Percentiles rank a stretch among this genome's conserved stretches.
These are phyloP conservation scores for Hydraecia micacea DNA, from an alignment of 2,888 invertebrate genomes.

Conservation along the genomic window DNA sequence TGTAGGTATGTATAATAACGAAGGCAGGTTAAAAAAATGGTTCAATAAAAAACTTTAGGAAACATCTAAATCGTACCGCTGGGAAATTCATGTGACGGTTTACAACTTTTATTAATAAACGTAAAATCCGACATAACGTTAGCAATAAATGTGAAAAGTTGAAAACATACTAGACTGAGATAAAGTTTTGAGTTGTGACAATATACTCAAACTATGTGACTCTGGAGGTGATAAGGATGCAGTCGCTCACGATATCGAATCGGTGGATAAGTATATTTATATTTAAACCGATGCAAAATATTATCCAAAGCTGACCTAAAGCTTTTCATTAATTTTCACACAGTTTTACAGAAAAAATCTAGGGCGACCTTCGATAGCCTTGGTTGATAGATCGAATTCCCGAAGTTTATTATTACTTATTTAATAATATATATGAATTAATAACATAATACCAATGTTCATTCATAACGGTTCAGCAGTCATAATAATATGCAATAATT, in stretches of 20 bases:
- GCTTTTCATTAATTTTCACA: not conserved
- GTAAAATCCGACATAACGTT: slow-evolving; percentile 29
- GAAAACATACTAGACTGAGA: slow-evolving; percentile 13
- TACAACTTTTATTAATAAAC: slow-evolving; percentile 20
- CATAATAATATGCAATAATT: not conserved
- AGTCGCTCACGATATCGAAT: not conserved
- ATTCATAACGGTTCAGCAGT: not conserved
- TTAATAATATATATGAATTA: not conserved
- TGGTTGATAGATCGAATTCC: not conserved
- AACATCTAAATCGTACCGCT: not conserved
- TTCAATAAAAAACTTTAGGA: not conserved
- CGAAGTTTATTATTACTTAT: not conserved
- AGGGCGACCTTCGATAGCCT: not conserved
- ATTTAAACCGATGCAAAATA: not conserved
- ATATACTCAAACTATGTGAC: not conserved
- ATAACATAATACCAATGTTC: not conserved
- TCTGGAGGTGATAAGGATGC: slow-evolving; percentile 14
- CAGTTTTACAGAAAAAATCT: not conserved
- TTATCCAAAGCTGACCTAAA: not conserved
- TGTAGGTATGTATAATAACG: not conserved
- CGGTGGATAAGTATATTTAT: not conserved
- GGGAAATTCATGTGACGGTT: slow-evolving; percentile 16
- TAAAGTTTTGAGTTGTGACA: slow-evolving; percentile 11
- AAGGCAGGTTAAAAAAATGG: too few relatives aligned
- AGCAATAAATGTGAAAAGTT: slow-evolving; percentile 23